phyloP scores from a whole-genome alignment of 2,888 invertebrate species.

The Nomada hirtipes region DNA sequence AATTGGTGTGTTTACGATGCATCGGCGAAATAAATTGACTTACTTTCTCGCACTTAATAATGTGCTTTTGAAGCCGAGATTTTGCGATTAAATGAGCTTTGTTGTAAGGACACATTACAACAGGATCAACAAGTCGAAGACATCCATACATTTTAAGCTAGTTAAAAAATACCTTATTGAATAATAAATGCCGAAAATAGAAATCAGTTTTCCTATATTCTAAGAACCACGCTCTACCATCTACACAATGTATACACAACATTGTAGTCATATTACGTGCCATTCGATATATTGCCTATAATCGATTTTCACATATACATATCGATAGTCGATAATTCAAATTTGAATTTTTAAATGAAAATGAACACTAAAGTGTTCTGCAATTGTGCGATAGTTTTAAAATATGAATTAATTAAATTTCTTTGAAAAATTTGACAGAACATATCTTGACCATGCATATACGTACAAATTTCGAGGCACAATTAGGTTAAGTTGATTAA shows the following conservation, averaged over 20 bases:
- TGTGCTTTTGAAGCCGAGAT: constrained; percentile 78
- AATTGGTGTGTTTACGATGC: background rate
- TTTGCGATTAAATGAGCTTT: constrained; percentile 72
- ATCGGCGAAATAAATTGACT: background rate
- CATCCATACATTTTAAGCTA: constrained; percentile 38
- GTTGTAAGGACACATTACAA: constrained; percentile 78
- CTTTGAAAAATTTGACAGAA: no score
- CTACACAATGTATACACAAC: no score
- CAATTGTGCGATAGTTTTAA: no score
- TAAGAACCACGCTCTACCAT: background rate
- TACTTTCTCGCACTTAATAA: constrained; percentile 82
- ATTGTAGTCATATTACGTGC: background rate
- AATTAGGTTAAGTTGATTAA: background rate
- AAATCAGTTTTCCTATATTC: background rate
- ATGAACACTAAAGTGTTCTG: background rate
- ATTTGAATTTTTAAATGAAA: background rate
- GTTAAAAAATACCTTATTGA: background rate
- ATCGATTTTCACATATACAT: constrained; percentile 1
- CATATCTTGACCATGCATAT: no score
- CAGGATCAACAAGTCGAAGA: constrained; percentile 14
- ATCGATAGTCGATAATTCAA: background rate
- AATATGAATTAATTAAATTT: no score
- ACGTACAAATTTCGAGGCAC: background rate
- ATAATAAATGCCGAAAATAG: background rate
- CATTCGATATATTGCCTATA: background rate